Evolutionary conservation across 2,113 vertebrate genomes (phyloP), one percentile per base, ranked within the genome.

Genomic region (Spermophilus dauricus): DNA sequence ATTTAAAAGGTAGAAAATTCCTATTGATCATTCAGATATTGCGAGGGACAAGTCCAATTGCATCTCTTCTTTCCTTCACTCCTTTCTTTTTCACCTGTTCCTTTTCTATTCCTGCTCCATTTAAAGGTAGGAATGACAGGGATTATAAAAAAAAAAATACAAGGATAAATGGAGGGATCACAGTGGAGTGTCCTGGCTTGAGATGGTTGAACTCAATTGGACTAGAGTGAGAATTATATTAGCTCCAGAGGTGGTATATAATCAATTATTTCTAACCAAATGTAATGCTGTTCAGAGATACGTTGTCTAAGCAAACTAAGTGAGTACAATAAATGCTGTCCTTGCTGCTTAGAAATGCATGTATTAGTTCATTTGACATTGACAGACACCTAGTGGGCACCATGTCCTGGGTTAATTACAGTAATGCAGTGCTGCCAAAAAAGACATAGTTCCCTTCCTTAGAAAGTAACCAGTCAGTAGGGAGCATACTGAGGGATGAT

Each of bases 361-460:
- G 13, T 34, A 30, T 87, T 87, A 61, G 12, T 84, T 95, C 53
- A 78, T 83, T 93, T 75, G n/a, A 84, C 69, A 61, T 88, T 85
- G 30, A 24, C 75, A 63, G 67, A 78, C 48, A 82, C 70, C 18
- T 70, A 69, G 20, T 76, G 73, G 0, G 16, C 86, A 61, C 26
- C 39, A 34, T 56, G 16, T 6, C 45, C 83, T 69, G 4, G 13
- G 9, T 39, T 89, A 73, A 42, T 95, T 51, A 45, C 30, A 13
- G 16, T 51, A 17, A 22, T 58, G 17, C 11, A 61, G 8, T 51
- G 32, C 32, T 96, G 63, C 14, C 51, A 24, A 73, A 63, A 65
- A 89, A 77, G 53, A 56, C 11, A 67, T 32, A 17, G 78, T 51
- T 61, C 6, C 34, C 65, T 87, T 80, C 16, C 16, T 88, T 87